These are phyloP conservation scores for Exocentrus adspersus DNA, from an alignment of 2,888 invertebrate genomes.

Conservation along the genomic window DNA sequence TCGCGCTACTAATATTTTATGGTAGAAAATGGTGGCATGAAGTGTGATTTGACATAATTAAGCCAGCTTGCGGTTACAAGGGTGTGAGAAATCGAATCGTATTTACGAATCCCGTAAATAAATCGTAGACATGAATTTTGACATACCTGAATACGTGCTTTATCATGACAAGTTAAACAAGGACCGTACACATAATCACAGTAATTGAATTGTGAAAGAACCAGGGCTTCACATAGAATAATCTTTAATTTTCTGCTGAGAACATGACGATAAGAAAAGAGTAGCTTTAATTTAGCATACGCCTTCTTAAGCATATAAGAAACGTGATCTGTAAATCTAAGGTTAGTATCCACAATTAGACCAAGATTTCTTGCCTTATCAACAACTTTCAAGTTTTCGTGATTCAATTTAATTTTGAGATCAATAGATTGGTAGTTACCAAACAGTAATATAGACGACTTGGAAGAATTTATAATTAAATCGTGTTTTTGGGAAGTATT, in stretches of 20 bases:
- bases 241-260: slow-evolving; percentile 5
- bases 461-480: neutral
- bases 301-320: slow-evolving; percentile 6
- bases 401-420: neutral
- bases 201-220: neutral
- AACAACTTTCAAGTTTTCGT: neutral
- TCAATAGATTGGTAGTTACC: neutral
- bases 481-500: neutral
- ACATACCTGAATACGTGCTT: neutral
- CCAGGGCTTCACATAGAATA: neutral
- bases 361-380: neutral
- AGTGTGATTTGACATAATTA: too few relatives aligned
- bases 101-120: neutral
- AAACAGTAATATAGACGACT: neutral
- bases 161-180: neutral
- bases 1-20: too few relatives aligned
- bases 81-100: neutral
- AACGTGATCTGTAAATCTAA: slow-evolving; percentile 15
- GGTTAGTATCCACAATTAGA: slow-evolving; percentile 2
- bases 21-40: too few relatives aligned
- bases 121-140: neutral
- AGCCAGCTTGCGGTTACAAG: neutral
- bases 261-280: neutral
- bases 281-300: neutral
- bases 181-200: slow-evolving; percentile 3